Percentiles rank a stretch among this genome's conserved stretches.
phyloP scores from a whole-genome alignment of 2,113 vertebrate species.

The Sinocyclocheilus maitianheensis region DNA sequence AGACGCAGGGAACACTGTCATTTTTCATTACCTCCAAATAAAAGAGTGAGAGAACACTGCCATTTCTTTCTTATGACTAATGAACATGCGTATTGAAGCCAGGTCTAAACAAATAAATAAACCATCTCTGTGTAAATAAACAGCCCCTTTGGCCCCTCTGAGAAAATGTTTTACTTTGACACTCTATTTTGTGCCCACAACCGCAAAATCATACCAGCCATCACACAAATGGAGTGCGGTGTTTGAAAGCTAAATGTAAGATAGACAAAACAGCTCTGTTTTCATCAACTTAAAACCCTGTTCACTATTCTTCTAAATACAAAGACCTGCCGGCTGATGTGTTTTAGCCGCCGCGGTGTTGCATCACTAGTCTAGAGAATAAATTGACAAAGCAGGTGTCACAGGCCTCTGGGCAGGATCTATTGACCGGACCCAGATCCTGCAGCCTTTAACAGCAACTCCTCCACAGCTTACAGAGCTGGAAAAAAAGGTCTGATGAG shows the following conservation, averaged over 20 bases:
- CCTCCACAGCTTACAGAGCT: slow-evolving; percentile 59
- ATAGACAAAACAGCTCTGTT: slow-evolving; percentile 16
- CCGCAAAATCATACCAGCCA: not conserved
- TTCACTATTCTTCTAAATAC: slow-evolving; percentile 27
- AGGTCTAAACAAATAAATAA: slow-evolving; percentile 64
- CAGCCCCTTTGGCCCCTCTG: slow-evolving; percentile 49
- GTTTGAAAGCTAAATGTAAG: slow-evolving; percentile 28
- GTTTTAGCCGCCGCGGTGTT: slow-evolving; percentile 29
- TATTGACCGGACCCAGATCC: slow-evolving; percentile 42
- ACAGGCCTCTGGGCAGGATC: slow-evolving; percentile 39
- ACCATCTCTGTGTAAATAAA: slow-evolving; percentile 58
- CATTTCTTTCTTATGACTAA: slow-evolving; percentile 75
- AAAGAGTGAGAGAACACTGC: slow-evolving; percentile 72
- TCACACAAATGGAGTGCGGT: slow-evolving; percentile 1
- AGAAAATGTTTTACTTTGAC: slow-evolving; percentile 55
- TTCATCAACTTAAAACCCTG: not conserved
- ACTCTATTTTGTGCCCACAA: slow-evolving; percentile 27
- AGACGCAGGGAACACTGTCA: slow-evolving; percentile 67
- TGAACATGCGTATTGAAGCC: slow-evolving; percentile 70
- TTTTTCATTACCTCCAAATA: slow-evolving; percentile 79
- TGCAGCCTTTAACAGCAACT: slow-evolving; percentile 59
- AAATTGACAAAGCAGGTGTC: slow-evolving; percentile 34
- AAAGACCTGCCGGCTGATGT: slow-evolving; percentile 12
- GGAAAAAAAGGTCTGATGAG: slow-evolving; percentile 63
- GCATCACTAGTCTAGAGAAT: slow-evolving; percentile 30